phyloP scores from a whole-genome alignment of 2,888 invertebrate genomes.

The Autographa gamma region DNA sequence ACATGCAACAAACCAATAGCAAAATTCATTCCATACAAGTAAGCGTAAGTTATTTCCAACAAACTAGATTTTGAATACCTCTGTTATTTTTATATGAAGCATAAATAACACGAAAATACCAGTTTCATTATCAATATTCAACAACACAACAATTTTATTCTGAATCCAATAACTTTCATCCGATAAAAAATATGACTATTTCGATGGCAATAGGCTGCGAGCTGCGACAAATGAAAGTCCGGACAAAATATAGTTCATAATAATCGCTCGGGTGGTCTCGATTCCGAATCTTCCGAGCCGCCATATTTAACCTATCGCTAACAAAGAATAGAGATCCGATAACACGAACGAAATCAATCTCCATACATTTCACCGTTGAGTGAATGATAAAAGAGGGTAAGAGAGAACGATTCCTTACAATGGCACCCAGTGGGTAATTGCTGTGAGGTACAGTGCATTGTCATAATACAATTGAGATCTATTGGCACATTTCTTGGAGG shows the following conservation, averaged over 20 bases:
- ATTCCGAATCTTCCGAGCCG: slow-evolving; percentile 26
- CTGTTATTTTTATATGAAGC: too few species aligned
- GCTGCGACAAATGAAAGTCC: neutral
- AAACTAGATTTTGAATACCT: too few species aligned
- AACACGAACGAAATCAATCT: slow-evolving; percentile 71
- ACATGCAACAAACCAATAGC: neutral
- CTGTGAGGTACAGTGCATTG: slow-evolving; percentile 72
- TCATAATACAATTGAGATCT: slow-evolving; percentile 74
- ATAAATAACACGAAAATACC: neutral
- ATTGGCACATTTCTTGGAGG: slow-evolving; percentile 61
- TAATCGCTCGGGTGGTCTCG: slow-evolving; percentile 19
- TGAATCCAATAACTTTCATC: neutral
- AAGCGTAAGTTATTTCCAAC: too few species aligned
- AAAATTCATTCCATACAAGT: neutral
- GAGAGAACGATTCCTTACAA: slow-evolving; percentile 68
- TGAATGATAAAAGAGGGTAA: slow-evolving; percentile 67
- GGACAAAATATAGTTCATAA: neutral
- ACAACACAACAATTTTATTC: neutral
- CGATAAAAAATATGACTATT: neutral
- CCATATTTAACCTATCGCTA: slow-evolving; percentile 29
- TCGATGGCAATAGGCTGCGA: neutral
- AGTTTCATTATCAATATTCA: slow-evolving; percentile 1
- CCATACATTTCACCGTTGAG: slow-evolving; percentile 72
- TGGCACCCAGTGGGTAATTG: slow-evolving; percentile 74
- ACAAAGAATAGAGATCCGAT: slow-evolving; percentile 63